Evolutionary conservation across 2,888 invertebrate species (phyloP), one percentile per base, ranked within the genome.

Genomic region (Pyrocoelia pectoralis): DNA sequence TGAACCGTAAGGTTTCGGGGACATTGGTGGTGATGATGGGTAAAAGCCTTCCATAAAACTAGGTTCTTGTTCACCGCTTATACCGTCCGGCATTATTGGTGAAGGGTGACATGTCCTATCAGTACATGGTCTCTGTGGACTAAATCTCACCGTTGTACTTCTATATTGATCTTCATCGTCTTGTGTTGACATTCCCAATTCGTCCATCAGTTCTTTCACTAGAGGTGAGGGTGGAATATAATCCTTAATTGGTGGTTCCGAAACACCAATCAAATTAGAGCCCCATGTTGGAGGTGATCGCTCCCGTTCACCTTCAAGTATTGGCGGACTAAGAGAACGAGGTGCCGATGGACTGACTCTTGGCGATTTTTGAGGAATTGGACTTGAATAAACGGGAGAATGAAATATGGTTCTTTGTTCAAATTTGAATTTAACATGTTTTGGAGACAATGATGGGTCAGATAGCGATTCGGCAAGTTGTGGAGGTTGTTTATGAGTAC

Each of bases 231-330:
- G 9, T 29, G 24, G 24, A 24, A 8, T 33, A n/a, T n/a, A 8
- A 10, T 59, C 48, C 18, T 24, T 14, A 14, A 49, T 40, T 0
- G 67, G 65, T 29, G 66, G 61, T 48, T 76, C 76, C 14, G 68
- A 65, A 1, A 79, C 76, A 13, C 78, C 73, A 15, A 80, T 68
- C 13, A 80, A 69, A 65, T 80, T 81, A 1, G 80, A 79, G 19
- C 80, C 80, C 81, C 81, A 81, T 1, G 76, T 78, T 12, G 80
- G 79, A 1, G 77, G 74, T 3, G 65, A 56, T 46, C 79, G 67
- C 6, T 75, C 76, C 29, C 75, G 76, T 14, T 14, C 33, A n/a
- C 14, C n/a, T 3, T n/a, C 33, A n/a, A 6, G 3, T n/a, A 2
- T 33, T 8, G 33, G n/a, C 8, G n/a, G n/a, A 33, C n/a, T n/a